phyloP scores from a whole-genome alignment of 2,797 vertebrate genomes.

The Myotis vivesi region DNA sequence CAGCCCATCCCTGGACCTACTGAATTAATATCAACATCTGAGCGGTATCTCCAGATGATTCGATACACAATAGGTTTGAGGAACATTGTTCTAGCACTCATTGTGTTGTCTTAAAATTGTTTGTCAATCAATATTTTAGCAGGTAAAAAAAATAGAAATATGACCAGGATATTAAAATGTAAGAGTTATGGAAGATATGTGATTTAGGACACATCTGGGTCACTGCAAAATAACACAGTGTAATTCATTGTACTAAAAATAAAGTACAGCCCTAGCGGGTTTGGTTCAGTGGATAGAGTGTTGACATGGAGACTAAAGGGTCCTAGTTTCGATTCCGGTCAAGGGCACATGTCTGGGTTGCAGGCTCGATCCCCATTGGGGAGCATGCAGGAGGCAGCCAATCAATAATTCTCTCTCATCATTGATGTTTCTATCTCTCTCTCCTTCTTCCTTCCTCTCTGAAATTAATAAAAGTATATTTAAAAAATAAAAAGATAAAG shows the following conservation, averaged over 20 bases:
- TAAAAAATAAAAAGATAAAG: background rate
- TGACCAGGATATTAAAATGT: background rate
- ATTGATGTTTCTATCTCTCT: no score
- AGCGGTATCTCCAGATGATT: background rate
- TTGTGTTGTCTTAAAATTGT: background rate
- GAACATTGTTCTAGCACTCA: background rate
- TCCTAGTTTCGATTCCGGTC: no score
- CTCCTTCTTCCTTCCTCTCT: no score
- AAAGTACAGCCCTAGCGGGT: background rate
- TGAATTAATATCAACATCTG: background rate
- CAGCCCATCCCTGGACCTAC: background rate
- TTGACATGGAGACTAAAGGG: no score
- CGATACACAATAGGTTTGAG: background rate
- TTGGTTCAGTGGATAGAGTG: background rate
- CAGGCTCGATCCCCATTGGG: no score
- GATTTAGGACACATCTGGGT: conserved; percentile 18
- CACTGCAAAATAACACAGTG: background rate
- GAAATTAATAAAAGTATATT: background rate
- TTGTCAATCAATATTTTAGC: background rate
- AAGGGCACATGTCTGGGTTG: no score
- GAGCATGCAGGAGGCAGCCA: no score
- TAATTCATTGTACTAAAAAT: background rate
- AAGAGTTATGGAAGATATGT: background rate
- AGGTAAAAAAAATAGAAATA: conserved; percentile 20
- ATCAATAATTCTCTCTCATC: no score